Percentiles rank a stretch among this genome's conserved stretches.
These are phyloP conservation scores for Ophioninae sp. DNA, from an alignment of 2,888 invertebrate species.

Conservation along the genomic window DNA sequence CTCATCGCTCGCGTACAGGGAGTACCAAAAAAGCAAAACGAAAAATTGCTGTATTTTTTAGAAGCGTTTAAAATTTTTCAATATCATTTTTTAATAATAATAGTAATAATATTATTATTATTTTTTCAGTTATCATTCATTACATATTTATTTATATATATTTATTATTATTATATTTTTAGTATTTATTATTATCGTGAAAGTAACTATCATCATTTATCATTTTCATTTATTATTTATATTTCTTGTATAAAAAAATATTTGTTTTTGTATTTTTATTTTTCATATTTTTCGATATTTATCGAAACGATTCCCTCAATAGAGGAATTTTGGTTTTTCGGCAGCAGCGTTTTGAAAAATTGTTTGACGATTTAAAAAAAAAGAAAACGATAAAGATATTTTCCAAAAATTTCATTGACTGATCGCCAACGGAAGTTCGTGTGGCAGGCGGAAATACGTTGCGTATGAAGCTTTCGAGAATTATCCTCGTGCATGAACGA, in stretches of 20 bases:
- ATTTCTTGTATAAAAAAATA: neutral
- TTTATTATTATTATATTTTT: too few species aligned
- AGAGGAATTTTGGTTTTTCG: too few species aligned
- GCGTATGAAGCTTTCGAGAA: constrained; percentile 12
- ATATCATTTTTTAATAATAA: too few species aligned
- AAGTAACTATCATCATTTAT: neutral
- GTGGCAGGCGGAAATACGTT: constrained; percentile 6
- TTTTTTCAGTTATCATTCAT: constrained; percentile 17
- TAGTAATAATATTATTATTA: too few species aligned
- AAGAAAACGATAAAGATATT: neutral
- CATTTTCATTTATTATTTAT: neutral
- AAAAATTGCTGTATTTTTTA: too few species aligned
- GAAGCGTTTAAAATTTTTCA: too few species aligned
- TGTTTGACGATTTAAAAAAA: too few species aligned
- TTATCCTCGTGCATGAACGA: neutral
- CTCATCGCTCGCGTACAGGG: constrained; percentile 42
- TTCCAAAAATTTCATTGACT: neutral
- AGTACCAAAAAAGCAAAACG: too few species aligned
- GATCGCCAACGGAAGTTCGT: constrained; percentile 10
- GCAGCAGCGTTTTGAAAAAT: too few species aligned
- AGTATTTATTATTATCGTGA: constrained; percentile 1
- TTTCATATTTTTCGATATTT: neutral
- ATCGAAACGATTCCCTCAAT: too few species aligned
- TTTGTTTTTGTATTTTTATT: neutral
- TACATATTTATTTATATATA: too few species aligned